Evolutionary conservation across 2,797 vertebrate species (phyloP), one percentile per base, ranked within the genome.

Genomic region (Phoeniculus purpureus): DNA sequence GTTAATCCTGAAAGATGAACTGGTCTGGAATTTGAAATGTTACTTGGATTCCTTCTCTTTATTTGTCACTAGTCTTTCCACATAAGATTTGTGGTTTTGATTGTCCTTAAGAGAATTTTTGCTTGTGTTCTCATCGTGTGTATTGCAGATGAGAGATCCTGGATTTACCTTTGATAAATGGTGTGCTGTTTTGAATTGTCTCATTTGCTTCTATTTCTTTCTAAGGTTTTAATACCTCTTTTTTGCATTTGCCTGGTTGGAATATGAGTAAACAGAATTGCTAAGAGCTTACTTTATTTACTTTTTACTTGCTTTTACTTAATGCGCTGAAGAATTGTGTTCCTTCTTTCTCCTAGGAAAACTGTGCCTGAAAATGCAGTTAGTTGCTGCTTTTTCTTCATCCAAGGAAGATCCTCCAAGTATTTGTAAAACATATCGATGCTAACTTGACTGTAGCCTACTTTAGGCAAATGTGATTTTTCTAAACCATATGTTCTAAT

Each of bases 281-380:
- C 18, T 34, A 37, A 61, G 21, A 71, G 12, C 11, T 66, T 52
- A 15, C 71, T 56, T 77, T 50, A 34, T 4, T 4, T 65, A 14
- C 21, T 18, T 74, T 56, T 73, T 50, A 34, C 5, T 4, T 65
- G 12, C 18, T 73, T 68, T 9, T 31, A 8, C 25, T 59, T 23
- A 27, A 40, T 31, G 40, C 1, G 0, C n/a, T 55, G 11, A n/a
- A 37, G 17, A 59, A 21, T n/a, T 55, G 3, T 48, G 12, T 67
- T 81, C 20, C 25, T 71, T 66, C 15, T 55, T 66, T 10, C 62
- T 62, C 43, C 7, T 27, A 17, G 37, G 40, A 48, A 56, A 60
- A 32, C 45, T 13, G 74, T 51, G 7, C 20, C 15, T 61, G 20
- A 13, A 50, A 25, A 16, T 37, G 6, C 15, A 34, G 12, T 61